phyloP scores from a whole-genome alignment of 35 echinoderm and acorn worm genomes.

The Apostichopus parvimensis region DNA sequence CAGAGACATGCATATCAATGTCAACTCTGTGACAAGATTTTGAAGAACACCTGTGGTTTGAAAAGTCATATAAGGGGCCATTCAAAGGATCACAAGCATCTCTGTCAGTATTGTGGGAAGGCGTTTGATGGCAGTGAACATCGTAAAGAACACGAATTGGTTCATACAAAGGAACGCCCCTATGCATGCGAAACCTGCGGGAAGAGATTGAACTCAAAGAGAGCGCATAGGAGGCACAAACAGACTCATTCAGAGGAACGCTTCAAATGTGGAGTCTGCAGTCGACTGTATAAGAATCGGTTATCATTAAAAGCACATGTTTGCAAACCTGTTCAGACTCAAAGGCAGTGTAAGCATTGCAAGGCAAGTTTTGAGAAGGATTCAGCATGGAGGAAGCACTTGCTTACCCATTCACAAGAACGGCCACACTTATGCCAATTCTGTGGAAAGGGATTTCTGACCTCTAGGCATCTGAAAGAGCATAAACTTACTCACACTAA shows the following conservation, averaged over 20 bases:
- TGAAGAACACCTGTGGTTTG: background rate
- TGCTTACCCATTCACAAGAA: no score
- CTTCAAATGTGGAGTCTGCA: background rate
- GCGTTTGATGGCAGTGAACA: background rate
- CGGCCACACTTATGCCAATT: background rate
- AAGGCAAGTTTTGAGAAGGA: background rate
- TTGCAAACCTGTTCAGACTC: background rate
- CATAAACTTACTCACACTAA: background rate
- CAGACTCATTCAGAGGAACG: background rate
- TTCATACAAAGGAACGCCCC: background rate
- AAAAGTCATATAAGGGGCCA: background rate
- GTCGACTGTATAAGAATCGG: background rate
- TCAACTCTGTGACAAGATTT: background rate
- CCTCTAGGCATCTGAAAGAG: background rate
- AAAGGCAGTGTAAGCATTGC: background rate
- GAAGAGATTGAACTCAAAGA: background rate
- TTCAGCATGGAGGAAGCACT: no score
- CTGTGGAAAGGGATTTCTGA: background rate
- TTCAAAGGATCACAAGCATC: background rate
- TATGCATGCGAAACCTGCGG: background rate
- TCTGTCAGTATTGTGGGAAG: conserved; percentile 13
- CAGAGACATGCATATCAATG: background rate
- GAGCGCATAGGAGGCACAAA: background rate
- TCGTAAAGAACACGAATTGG: background rate
- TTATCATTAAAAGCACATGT: background rate